Percentiles rank a stretch among this genome's conserved stretches.
These are phyloP conservation scores for Melieria picta DNA, from an alignment of 2,888 invertebrate species.

Conservation along the genomic window DNA sequence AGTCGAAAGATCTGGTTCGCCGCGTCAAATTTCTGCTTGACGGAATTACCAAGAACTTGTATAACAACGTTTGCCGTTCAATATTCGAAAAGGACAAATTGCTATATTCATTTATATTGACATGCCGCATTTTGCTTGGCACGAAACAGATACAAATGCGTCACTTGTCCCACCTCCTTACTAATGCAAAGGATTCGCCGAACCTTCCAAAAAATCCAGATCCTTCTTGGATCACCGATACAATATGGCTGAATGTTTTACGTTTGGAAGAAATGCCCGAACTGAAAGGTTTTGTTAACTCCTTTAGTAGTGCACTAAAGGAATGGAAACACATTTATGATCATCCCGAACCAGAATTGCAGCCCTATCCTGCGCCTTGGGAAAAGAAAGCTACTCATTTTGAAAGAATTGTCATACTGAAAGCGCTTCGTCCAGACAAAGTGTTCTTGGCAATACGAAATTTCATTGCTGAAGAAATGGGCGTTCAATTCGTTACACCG, in stretches of 20 bases:
- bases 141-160: slow-evolving; percentile 69
- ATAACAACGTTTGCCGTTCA: slow-evolving; percentile 87
- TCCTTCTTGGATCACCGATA: slow-evolving; percentile 80
- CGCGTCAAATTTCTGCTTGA: slow-evolving; percentile 83
- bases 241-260: slow-evolving; percentile 84
- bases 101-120: slow-evolving; percentile 81
- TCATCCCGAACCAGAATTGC: slow-evolving; percentile 75
- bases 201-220: slow-evolving; percentile 74
- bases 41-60: slow-evolving; percentile 84
- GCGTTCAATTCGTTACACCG: slow-evolving; percentile 83
- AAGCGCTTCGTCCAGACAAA: slow-evolving; percentile 86
- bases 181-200: slow-evolving; percentile 68
- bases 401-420: slow-evolving; percentile 80
- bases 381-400: slow-evolving; percentile 74
- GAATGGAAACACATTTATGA: slow-evolving; percentile 76
- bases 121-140: slow-evolving; percentile 75
- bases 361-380: slow-evolving; percentile 75
- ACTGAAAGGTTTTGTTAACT: slow-evolving; percentile 72
- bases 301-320: slow-evolving; percentile 69
- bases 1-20: slow-evolving; percentile 75
- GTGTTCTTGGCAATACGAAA: slow-evolving; percentile 82
- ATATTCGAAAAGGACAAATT: slow-evolving; percentile 91
- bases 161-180: slow-evolving; percentile 82
- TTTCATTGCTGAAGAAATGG: slow-evolving; percentile 76
- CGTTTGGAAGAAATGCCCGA: slow-evolving; percentile 74